Conservation (phyloP, 2,113 vertebrate genomes). For the Cichladusa arquata region DNA sequence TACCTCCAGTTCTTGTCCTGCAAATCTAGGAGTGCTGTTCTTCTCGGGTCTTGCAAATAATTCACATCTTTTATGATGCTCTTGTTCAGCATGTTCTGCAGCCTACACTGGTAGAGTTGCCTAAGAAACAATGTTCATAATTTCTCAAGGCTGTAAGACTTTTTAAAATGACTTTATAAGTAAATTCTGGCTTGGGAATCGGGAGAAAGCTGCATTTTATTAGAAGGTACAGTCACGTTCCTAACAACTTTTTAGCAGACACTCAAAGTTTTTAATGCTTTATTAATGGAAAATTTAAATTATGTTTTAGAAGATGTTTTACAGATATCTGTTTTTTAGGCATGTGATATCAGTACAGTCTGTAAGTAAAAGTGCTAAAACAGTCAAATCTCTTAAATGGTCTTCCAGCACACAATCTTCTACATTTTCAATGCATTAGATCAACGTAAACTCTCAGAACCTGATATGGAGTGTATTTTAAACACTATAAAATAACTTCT, state of each 20-base stretch:
- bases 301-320: background rate
- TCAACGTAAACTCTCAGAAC: background rate
- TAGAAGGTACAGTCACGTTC: background rate
- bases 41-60: background rate
- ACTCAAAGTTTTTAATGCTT: background rate
- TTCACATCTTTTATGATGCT: background rate
- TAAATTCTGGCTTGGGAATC: background rate
- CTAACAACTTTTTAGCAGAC: background rate
- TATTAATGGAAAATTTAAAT: conserved; percentile 3
- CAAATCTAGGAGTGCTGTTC: background rate
- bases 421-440: conserved; percentile 8
- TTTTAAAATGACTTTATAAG: background rate
- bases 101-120: background rate
- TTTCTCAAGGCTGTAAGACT: background rate
- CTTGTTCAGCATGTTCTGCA: background rate
- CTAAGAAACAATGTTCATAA: background rate
- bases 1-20: background rate
- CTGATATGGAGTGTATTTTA: background rate
- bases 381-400: conserved; percentile 2
- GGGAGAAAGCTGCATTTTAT: background rate
- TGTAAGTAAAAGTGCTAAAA: conserved; percentile 34
- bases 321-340: background rate
- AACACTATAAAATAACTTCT: background rate
- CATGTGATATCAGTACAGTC: background rate
- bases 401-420: background rate